Evolutionary conservation across 2,113 vertebrate genomes (phyloP).

Genomic region (Poeciliopsis occidentalis): DNA sequence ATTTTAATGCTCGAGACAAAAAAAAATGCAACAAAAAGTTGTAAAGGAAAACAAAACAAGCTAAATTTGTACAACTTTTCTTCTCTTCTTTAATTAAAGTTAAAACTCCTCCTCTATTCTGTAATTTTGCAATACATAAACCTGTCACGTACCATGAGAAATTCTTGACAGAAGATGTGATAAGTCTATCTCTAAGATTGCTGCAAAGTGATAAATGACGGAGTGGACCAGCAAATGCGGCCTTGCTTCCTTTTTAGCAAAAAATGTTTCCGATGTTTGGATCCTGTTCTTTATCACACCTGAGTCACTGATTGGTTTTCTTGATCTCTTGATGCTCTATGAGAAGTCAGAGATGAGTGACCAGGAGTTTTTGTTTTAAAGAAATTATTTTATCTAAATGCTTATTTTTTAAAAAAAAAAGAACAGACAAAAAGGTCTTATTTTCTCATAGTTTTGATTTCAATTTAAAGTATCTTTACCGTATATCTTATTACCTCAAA

Average conservation of each 20-base stretch:
- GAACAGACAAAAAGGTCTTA: too few species aligned
- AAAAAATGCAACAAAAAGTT: constrained; percentile 9
- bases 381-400: neutral
- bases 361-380: neutral
- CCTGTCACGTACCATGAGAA: constrained; percentile 31
- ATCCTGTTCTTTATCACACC: constrained; percentile 63
- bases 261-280: constrained; percentile 38
- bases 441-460: neutral
- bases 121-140: constrained; percentile 45
- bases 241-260: constrained; percentile 53
- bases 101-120: neutral
- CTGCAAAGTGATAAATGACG: constrained; percentile 37
- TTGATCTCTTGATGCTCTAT: neutral
- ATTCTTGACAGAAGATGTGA: constrained; percentile 38
- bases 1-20: constrained; percentile 13
- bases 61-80: constrained; percentile 17
- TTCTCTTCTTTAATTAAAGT: constrained; percentile 8
- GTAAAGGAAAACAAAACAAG: constrained; percentile 27
- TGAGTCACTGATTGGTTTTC: constrained; percentile 37
- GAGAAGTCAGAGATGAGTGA: neutral
- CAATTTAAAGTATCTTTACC: neutral
- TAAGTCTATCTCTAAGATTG: constrained; percentile 48
- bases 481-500: neutral
- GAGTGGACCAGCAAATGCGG: constrained; percentile 13
- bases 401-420: neutral